Base-by-base conservation (phyloP, 2,797 vertebrate genomes). In the Botia almorhae region DNA sequence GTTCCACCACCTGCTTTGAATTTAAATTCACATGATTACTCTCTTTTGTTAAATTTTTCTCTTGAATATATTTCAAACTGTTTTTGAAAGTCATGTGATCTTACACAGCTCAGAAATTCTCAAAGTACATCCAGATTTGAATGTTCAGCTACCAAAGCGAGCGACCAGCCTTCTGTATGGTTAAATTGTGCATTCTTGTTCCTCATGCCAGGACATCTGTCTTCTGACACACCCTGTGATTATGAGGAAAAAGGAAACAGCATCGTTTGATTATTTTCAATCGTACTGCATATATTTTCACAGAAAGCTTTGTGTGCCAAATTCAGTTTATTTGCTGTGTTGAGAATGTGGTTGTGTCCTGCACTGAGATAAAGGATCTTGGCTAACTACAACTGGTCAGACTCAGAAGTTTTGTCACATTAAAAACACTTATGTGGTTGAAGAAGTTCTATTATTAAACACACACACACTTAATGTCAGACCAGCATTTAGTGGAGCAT, bases 191-290 rank as follows among this genome's bases (percentile, higher is more conserved):
- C 88, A 89, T 91, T 92, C 90, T 88, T 90, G 88, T 85, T 84
- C 78, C 80, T n/a, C 16, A 63, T 89, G 91, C 92, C 92, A 93
- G 90, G 89, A 92, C 91, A 94, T 94, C 92, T 93, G 92, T 89
- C 85, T 85, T 17, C 82, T 83, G 93, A 89, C 93, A 93, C 92
- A 89, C 93, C 93, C 93, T 93, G 82, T 91, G 88, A 94, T 93
- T 94, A 92, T 88, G 89, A 93, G 90, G 8, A 83, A 83, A 89
- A 87, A 86, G 85, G 87, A 90, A 90, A 76, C 89, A 88, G 87
- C 84, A 85, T 89, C 86, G 89, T 91, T 88, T 90, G 90, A 92
- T 93, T 91, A 92, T 93, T 91, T 92, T 84, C 77, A 81, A 87
- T 58, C 67, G 71, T 69, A 74, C 74, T 83, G 81, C 83, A 87